Evolutionary conservation across 2,888 invertebrate genomes (phyloP), one percentile per base, ranked within the genome.

Genomic region (Diabrotica balteata): DNA sequence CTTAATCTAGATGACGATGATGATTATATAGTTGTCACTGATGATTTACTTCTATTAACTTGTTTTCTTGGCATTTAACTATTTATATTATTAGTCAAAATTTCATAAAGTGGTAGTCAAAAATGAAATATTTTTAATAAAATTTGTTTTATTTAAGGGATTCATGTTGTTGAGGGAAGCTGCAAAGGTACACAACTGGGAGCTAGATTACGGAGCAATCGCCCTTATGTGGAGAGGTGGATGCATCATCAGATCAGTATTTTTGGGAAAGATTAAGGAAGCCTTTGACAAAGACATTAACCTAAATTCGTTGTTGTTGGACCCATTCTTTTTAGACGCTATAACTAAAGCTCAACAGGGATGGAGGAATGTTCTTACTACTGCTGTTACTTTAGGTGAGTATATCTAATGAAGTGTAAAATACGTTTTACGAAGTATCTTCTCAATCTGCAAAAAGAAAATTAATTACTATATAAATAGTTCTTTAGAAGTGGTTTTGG

Each of bases 171-270:
- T 98, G 80, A 87, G 96, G 54, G 96, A 97, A 84, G 97, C 97
- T 10, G 97, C 97, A 10, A 90, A 91, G 81, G 90, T 94, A 75
- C 92, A 96, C 81, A 89, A 91, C 7, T 99, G 99, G 99, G 92
- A 95, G 72, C 86, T 99, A 69, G 98, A 99, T 86, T 97, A 97
- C 80, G 99, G 98, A 59, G 95, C 95, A 65, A 97, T 99, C 73
- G 98, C 99, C 1, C 86, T 99, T 53, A 99, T 99, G 98, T 99
- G 99, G 99, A 90, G 98, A 71, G 98, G 98, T 11, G 98, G 98
- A n/a, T 98, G 98, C 83, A 98, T 98, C 80, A 98, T 97, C 80
- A 88, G 98, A 82, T 95, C 94, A 80, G 92, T 88, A 9, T 96
- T 97, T 83, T 85, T 97, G 76, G 95, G 94, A 45, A 93, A 95